Base-by-base conservation (phyloP, 2,888 invertebrate genomes). In the Rosalia funebris region DNA sequence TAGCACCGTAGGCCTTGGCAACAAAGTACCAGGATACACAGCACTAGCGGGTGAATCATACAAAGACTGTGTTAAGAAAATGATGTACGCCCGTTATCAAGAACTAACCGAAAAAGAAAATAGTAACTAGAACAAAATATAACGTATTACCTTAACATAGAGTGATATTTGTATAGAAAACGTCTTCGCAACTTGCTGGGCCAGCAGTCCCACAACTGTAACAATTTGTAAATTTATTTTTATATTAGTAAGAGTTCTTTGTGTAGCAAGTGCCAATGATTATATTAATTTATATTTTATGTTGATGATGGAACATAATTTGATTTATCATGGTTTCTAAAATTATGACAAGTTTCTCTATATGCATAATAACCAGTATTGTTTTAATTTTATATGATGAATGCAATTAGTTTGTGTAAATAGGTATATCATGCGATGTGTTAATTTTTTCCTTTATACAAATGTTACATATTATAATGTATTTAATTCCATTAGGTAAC, bases 11-110 rank as follows among this genome's bases (percentile, higher is more conserved):
- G 98, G 98, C 0, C 83, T 98, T 31, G 97, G 97, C 0, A 91
- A 91, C 61, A 91, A 93, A 79, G 84, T 90, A 41, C 88, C 90
- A 14, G 88, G 90, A 12, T 91, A 92, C 76, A 90, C 89, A 39
- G 89, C 92, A 0, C 86, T 90, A 62, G 92, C 93, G 0, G 92
- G 92, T 12, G 92, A 93, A 77, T 92, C 93, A 0, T 95, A 95
- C 79, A 89, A 94, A 82, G 93, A 94, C 75, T 92, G 93, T 60
- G 94, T 95, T 0, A 92, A 94, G 79, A 93, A 94, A 81, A 89
- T 93, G 79, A 93, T 94, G 90, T 91, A 91, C 74, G 92, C 93
- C 0, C 85, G 95, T 75, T 95, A 92, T 77, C 91, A 92, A 78
- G 94, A 94, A 81, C 83, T 92, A 15, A 86, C 89, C 1, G 89